These are phyloP conservation scores for Hypomesus transpacificus DNA, from an alignment of 2,113 vertebrate genomes.

Conservation along the genomic window DNA sequence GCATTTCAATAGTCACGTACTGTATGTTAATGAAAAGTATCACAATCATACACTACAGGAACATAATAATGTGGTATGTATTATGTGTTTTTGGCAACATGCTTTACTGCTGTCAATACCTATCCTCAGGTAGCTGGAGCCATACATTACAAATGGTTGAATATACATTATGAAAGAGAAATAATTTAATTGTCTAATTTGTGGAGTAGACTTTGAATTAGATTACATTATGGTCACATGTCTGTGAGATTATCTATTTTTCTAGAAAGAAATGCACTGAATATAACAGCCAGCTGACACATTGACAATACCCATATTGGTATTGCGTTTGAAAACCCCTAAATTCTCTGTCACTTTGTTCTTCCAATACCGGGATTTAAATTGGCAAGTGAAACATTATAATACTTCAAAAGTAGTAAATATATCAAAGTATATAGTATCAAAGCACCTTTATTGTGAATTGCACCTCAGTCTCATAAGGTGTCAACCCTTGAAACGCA, in stretches of 20 bases:
- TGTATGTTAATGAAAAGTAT: slow-evolving; percentile 5
- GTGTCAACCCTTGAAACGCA: background rate
- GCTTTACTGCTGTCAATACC: slow-evolving; percentile 20
- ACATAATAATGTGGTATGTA: background rate
- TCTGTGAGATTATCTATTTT: slow-evolving; percentile 29
- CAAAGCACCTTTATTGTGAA: background rate
- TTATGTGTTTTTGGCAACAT: background rate
- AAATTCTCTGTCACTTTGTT: background rate
- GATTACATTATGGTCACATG: slow-evolving; percentile 1
- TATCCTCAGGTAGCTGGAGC: slow-evolving; percentile 8
- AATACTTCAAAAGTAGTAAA: background rate
- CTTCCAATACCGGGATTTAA: background rate
- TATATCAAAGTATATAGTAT: background rate
- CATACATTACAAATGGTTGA: slow-evolving; percentile 17
- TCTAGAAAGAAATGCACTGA: slow-evolving; percentile 24
- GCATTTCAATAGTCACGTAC: slow-evolving; percentile 8
- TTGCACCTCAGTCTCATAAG: background rate
- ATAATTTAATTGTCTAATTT: background rate
- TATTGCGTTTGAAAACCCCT: background rate
- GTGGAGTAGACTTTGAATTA: slow-evolving; percentile 10
- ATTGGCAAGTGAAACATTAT: background rate
- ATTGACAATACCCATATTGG: background rate
- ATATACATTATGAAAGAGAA: slow-evolving; percentile 20
- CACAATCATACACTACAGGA: slow-evolving; percentile 9
- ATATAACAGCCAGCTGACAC: no score